Base-by-base conservation (phyloP, 2,113 vertebrate genomes). In the Neolamprologus devosi region DNA sequence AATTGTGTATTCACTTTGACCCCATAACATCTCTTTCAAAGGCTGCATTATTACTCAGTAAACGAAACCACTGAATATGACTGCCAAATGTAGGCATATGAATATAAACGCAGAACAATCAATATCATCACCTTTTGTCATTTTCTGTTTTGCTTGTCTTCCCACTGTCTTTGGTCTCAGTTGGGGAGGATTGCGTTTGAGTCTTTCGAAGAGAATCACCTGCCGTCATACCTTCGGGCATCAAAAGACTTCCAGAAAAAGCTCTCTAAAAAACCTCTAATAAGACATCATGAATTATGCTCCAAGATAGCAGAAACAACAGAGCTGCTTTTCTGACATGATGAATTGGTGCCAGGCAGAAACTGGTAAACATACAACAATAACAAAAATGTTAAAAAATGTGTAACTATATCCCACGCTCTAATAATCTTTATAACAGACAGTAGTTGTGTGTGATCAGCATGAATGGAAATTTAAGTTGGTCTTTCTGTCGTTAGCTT, bases 141-240 rank as follows among this genome's bases (percentile, higher is more conserved):
- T 85, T 42, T 58, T 21, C 19, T 55, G 19, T 54, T 84, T 55
- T 58, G 28, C 16, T 30, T 86, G 5, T 35, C 7, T 37, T 51
- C 12, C 30, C 37, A 6, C 10, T 51, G 6, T 75, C 73, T 82
- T 84, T 37, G 26, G 23, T 51, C 78, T 68, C 45, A 23, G 75
- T 17, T 28, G n/a, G 68, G 45, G 37, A 40, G 11, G 17, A 42
- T 49, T 68, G 33, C 53, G 2, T 84, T 85, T 79, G 53, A 80
- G 49, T 53, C 57, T 68, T 88, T 80, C 53, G 75, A 91, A 90
- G 83, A 70, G 54, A 85, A 84, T 57, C 70, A 86, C 58, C 80
- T 81, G 63, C 82, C 57, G 81, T 84, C 57, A 85, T 17, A 78
- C 65, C 84, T 51, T 13, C 13, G n/a, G 63, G 45, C 78, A 84